A percentile compares a stretch with the other conserved stretches of the same genome.
Conservation (phyloP, 37 sponge, comb jelly and placozoan genomes). For the Bolinopsis microptera region DNA sequence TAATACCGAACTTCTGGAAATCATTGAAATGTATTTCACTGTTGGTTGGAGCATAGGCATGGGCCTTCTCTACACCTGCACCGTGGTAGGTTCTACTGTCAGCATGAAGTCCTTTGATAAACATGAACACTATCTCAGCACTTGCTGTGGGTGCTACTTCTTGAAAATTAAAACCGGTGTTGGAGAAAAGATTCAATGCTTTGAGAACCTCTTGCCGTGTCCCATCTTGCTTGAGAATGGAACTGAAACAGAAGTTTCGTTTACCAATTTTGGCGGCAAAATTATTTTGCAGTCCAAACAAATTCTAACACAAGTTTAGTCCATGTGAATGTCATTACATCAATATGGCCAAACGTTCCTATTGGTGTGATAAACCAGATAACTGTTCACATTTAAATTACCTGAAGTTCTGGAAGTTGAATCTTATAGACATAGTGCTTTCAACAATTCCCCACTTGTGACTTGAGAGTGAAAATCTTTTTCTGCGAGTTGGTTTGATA, state of each 20-base stretch:
- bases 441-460: constrained; percentile 16
- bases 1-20: neutral
- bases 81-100: neutral
- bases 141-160: neutral
- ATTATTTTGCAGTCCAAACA: too few species aligned
- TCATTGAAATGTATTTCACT: constrained; percentile 63
- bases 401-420: constrained; percentile 63
- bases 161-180: neutral
- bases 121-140: constrained; percentile 47
- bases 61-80: constrained; percentile 16
- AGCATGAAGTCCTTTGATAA: constrained; percentile 32
- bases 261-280: too few species aligned
- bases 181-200: neutral
- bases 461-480: neutral
- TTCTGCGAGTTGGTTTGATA: neutral
- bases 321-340: too few species aligned
- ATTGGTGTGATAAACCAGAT: too few species aligned
- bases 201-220: constrained; percentile 15
- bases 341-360: too few species aligned
- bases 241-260: neutral
- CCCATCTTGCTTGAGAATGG: neutral
- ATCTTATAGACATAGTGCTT: neutral
- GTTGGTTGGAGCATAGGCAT: neutral
- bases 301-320: too few species aligned
- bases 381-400: too few species aligned